These are phyloP conservation scores for Glaucomys volans DNA, from an alignment of 2,113 vertebrate genomes.

Conservation along the genomic window DNA sequence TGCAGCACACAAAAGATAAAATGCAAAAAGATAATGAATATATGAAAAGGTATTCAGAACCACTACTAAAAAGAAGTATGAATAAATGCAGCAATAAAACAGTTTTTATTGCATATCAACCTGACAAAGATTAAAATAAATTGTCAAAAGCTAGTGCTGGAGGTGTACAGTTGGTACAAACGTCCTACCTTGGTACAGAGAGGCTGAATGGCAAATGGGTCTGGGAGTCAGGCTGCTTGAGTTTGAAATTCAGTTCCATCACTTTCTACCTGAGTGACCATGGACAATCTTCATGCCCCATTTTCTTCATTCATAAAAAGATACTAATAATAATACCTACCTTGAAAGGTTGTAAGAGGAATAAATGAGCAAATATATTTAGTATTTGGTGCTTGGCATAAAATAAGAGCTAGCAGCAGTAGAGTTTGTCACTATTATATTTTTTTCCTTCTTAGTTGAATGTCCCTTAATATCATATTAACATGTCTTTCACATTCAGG, in stretches of 20 bases:
- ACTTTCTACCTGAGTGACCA: not conserved
- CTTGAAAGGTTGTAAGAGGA: not conserved
- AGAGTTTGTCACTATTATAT: not conserved
- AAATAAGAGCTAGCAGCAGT: not conserved
- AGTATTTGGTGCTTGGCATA: not conserved
- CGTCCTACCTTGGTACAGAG: not conserved
- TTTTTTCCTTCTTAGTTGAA: not conserved
- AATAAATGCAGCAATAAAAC: not conserved
- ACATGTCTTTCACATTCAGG: not conserved
- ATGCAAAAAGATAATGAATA: not conserved
- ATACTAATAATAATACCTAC: not conserved
- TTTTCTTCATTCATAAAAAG: not conserved
- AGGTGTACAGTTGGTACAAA: not conserved
- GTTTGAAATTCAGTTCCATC: not conserved
- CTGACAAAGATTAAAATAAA: not conserved
- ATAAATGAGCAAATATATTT: not conserved
- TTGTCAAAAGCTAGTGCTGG: not conserved
- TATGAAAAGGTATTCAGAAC: slow-evolving; percentile 30
- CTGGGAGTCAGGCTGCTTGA: not conserved
- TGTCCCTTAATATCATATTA: not conserved
- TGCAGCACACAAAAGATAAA: not conserved
- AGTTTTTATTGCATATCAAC: not conserved
- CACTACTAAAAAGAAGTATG: not conserved
- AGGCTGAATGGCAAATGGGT: not conserved
- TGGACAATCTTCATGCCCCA: too few relatives aligned